Percentiles rank a stretch among this genome's conserved stretches.
These are phyloP conservation scores for Pitta sordida DNA, from an alignment of 2,113 vertebrate genomes.

Conservation along the genomic window DNA sequence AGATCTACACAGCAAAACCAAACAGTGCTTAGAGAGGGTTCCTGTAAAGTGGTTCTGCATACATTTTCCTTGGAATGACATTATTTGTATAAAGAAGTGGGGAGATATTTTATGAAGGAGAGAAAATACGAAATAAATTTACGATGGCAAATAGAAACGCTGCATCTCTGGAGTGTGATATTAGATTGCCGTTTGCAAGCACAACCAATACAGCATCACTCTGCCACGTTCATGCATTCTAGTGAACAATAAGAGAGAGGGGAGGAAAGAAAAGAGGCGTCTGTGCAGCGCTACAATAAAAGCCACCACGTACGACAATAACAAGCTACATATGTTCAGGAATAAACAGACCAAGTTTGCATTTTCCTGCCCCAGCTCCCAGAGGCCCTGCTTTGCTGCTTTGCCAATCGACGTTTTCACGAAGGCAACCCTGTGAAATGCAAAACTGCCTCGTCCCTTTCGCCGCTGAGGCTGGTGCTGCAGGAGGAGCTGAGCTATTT, in stretches of 20 bases:
- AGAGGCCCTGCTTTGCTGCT: conserved; percentile 42
- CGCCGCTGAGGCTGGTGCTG: background rate
- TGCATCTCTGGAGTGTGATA: conserved; percentile 64
- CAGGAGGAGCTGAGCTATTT: background rate
- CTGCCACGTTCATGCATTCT: conserved; percentile 36
- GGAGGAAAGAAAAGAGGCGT: background rate
- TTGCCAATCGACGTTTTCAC: conserved; percentile 26
- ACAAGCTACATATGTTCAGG: conserved; percentile 43
- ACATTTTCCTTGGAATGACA: conserved; percentile 58
- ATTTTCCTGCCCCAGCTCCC: conserved; percentile 51
- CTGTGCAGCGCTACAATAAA: background rate
- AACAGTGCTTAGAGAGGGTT: conserved; percentile 52
- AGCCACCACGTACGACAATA: background rate
- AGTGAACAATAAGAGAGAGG: conserved; percentile 30
- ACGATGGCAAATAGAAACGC: conserved; percentile 60
- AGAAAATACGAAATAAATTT: conserved; percentile 27
- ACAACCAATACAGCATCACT: conserved; percentile 33
- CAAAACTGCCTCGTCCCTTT: background rate
- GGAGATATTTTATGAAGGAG: background rate
- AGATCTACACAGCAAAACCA: conserved; percentile 53
- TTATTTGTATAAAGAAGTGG: conserved; percentile 54
- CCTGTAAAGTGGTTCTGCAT: conserved; percentile 49
- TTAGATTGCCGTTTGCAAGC: conserved; percentile 44
- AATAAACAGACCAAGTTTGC: conserved; percentile 37
- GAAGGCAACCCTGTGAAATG: conserved; percentile 48